Base-by-base conservation (phyloP, 92 coral and sea anemone species). In the Epizoanthus fatuus region DNA sequence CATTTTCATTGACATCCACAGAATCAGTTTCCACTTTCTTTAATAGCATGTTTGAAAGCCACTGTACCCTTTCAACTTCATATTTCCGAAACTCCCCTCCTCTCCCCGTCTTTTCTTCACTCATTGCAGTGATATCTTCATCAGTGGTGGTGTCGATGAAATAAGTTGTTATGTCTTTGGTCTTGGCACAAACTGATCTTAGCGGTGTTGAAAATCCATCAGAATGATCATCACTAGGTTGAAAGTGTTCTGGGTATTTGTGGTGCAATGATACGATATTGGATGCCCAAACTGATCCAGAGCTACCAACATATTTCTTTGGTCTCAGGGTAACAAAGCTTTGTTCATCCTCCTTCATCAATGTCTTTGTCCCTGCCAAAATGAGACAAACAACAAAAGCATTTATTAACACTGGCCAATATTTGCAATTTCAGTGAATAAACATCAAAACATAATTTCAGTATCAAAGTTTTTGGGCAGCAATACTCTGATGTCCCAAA, bases 311-410 rank as follows among this genome's bases (percentile, higher is more conserved):
- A 56, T 32, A 60, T 66, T 56, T 78, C 70, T 78, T 78, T 9
- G 83, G 83, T 60, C 83, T 78, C 70, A 78, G n/a, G 7, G 70
- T 78, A 29, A 78, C 63, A 78, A 78, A 78, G 54, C 83, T 78
- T 40, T 57, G 70, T 40, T 78, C 81, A 52, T 75, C 54, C 3
- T 78, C 52, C 49, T 37, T 58, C 47, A 58, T 14, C 7, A 76
- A 20, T 16, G n/a, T 32, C 53, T 47, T 55, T 60, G 20, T 60
- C 8, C 53, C 51, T 54, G 32, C 14, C 14, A 14, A 29, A 20
- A 39, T 40, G 29, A n/a, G n/a, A 40, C 4, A 40, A 40, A 40
- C 45, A 40, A 40, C 4, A 40, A 3, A 40, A 40, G 4, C 6
- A 40, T 40, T 40, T 40, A 40, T 3, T 40, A 40, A 40, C 44